Conservation (phyloP, 2,797 vertebrate species). For the Sandelia bainsii region DNA sequence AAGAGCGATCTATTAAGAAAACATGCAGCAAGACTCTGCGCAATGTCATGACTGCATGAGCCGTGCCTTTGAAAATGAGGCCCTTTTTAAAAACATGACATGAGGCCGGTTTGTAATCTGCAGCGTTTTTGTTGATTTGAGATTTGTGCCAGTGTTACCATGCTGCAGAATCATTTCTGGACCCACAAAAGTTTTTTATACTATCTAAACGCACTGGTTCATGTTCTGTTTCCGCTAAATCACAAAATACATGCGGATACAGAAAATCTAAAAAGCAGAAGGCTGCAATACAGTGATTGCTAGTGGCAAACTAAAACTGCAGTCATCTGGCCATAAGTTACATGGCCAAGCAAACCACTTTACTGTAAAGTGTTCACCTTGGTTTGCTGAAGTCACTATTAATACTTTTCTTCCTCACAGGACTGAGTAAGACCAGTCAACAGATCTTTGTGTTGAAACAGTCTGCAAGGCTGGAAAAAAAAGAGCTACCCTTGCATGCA, state of each 20-base stretch:
- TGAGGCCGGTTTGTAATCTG: constrained; percentile 51
- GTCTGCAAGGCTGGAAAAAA: constrained; percentile 52
- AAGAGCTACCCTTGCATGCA: constrained; percentile 45
- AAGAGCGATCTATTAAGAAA: constrained; percentile 82
- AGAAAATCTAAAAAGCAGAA: constrained; percentile 1
- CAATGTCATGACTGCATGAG: constrained; percentile 64
- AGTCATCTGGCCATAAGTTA: not conserved
- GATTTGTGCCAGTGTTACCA: constrained; percentile 9
- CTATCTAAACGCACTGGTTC: not conserved
- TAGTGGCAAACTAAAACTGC: not conserved
- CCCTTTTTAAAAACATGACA: constrained; percentile 56
- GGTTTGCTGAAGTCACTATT: constrained; percentile 41
- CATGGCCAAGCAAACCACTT: constrained; percentile 2
- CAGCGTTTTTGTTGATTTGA: constrained; percentile 38
- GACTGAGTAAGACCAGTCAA: constrained; percentile 35
- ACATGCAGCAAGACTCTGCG: constrained; percentile 71
- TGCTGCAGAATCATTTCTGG: constrained; percentile 13
- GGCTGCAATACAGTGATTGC: not conserved
- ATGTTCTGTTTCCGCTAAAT: not conserved
- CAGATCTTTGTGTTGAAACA: constrained; percentile 45
- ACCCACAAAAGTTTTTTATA: not conserved
- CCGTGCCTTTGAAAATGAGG: constrained; percentile 60
- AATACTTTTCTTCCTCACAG: constrained; percentile 1
- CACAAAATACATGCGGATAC: constrained; percentile 5
- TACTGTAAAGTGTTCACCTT: constrained; percentile 27